These are phyloP conservation scores for Ornithorhynchus anatinus DNA, from an alignment of 2,113 vertebrate species.

Conservation along the genomic window DNA sequence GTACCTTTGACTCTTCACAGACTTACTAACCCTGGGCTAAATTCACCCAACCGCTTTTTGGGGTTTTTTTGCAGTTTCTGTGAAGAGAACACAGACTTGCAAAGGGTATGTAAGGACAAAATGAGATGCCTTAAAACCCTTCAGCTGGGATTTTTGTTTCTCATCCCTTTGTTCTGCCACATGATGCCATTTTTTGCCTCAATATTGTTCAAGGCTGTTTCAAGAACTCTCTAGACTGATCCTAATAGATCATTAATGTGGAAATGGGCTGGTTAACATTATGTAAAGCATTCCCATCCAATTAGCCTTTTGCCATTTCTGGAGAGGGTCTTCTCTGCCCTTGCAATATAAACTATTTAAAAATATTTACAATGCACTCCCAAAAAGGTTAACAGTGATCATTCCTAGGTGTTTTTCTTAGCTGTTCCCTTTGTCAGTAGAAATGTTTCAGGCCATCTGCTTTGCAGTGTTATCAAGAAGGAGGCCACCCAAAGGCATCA, in stretches of 20 bases:
- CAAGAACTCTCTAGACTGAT: slow-evolving; percentile 48
- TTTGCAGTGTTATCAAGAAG: too few relatives aligned
- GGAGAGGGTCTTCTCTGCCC: background rate
- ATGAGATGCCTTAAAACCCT: background rate
- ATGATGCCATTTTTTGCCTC: slow-evolving; percentile 55
- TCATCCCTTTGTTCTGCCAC: too few relatives aligned
- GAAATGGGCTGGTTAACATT: slow-evolving; percentile 23
- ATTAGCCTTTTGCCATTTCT: background rate
- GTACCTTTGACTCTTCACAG: background rate
- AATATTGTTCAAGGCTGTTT: slow-evolving; percentile 33
- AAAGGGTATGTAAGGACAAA: background rate
- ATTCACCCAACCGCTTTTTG: accelerated
- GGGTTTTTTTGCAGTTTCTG: background rate
- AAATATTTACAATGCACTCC: background rate
- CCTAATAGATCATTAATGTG: slow-evolving; percentile 38
- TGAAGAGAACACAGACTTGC: background rate
- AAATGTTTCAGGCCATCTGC: too few relatives aligned
- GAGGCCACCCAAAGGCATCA: too few relatives aligned
- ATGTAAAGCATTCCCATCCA: background rate
- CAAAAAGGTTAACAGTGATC: background rate
- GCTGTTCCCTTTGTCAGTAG: background rate
- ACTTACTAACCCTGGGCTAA: background rate
- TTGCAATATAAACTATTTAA: background rate
- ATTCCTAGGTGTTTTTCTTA: background rate
- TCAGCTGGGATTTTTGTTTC: slow-evolving; percentile 37